A percentile compares a stretch with the other conserved stretches of the same genome.
These are phyloP conservation scores for Acropora yongei DNA, from an alignment of 64 coral and sea anemone species.

Conservation along the genomic window DNA sequence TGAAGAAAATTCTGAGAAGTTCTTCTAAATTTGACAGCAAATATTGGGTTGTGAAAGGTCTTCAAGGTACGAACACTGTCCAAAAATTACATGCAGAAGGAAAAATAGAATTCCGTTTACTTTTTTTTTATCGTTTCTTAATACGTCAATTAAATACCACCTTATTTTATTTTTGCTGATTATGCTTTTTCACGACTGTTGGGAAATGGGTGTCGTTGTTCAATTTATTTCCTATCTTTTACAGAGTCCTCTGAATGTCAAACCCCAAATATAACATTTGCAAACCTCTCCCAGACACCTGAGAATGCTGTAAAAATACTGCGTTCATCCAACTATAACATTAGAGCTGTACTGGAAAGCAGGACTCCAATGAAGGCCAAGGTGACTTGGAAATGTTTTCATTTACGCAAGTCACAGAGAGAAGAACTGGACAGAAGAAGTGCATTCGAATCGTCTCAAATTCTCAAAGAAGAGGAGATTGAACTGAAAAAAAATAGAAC, in stretches of 20 bases:
- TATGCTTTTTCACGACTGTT: no score
- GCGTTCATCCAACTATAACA: not conserved
- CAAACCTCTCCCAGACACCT: not conserved
- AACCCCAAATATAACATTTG: conserved; percentile 14
- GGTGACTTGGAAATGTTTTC: not conserved
- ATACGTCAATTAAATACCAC: no score
- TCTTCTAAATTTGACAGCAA: conserved; percentile 16
- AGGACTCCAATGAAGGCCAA: not conserved
- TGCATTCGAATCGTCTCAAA: not conserved
- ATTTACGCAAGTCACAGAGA: not conserved
- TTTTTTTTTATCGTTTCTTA: no score
- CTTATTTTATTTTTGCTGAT: no score
- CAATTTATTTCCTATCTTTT: not conserved
- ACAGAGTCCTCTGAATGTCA: not conserved
- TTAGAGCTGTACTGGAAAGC: not conserved
- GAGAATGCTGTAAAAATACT: not conserved
- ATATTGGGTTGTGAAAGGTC: conserved; percentile 16
- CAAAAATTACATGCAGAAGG: no score
- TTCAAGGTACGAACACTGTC: not conserved
- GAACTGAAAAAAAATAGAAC: conserved; percentile 6
- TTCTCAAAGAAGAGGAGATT: conserved; percentile 1
- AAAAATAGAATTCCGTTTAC: no score
- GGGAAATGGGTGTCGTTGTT: no score
- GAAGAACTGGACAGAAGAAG: not conserved
- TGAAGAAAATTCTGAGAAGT: not conserved